A percentile compares a stretch with the other conserved stretches of the same genome.
These are phyloP conservation scores for Panzeria rudis DNA, from an alignment of 2,888 invertebrate genomes.

Conservation along the genomic window DNA sequence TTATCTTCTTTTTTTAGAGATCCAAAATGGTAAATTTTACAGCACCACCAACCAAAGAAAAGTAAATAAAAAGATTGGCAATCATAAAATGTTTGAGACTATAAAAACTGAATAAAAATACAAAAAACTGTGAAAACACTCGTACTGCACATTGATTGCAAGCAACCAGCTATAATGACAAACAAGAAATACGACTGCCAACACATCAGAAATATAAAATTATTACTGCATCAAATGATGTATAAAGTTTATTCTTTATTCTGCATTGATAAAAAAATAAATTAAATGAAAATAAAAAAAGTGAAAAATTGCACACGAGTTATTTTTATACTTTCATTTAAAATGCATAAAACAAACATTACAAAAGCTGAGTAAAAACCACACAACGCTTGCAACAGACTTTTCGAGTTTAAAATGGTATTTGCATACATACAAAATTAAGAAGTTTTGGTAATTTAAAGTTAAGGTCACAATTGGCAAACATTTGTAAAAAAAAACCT, in stretches of 20 bases:
- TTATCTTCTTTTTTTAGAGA: slow-evolving; percentile 44
- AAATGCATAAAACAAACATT: slow-evolving; percentile 22
- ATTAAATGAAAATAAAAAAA: not conserved
- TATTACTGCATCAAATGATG: slow-evolving; percentile 68
- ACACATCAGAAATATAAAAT: slow-evolving; percentile 59
- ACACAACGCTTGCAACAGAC: slow-evolving; percentile 26
- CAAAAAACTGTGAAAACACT: not conserved
- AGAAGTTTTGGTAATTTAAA: no score
- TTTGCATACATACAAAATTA: no score
- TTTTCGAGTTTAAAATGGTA: not conserved
- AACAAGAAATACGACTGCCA: slow-evolving; percentile 43
- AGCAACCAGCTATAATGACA: slow-evolving; percentile 7
- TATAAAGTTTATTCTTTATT: slow-evolving; percentile 25
- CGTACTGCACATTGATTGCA: slow-evolving; percentile 5
- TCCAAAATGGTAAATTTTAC: slow-evolving; percentile 20
- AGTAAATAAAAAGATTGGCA: slow-evolving; percentile 51
- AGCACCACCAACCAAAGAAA: slow-evolving; percentile 4
- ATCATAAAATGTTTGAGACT: slow-evolving; percentile 36
- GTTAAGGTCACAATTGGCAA: no score
- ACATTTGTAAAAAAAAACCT: no score
- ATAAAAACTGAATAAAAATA: slow-evolving; percentile 35
- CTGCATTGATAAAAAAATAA: slow-evolving; percentile 24
- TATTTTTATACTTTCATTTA: slow-evolving; percentile 13
- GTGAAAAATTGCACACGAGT: not conserved
- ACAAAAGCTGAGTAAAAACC: not conserved